Base-by-base conservation (phyloP, 2,113 vertebrate genomes). In the Crotalus tigris region DNA sequence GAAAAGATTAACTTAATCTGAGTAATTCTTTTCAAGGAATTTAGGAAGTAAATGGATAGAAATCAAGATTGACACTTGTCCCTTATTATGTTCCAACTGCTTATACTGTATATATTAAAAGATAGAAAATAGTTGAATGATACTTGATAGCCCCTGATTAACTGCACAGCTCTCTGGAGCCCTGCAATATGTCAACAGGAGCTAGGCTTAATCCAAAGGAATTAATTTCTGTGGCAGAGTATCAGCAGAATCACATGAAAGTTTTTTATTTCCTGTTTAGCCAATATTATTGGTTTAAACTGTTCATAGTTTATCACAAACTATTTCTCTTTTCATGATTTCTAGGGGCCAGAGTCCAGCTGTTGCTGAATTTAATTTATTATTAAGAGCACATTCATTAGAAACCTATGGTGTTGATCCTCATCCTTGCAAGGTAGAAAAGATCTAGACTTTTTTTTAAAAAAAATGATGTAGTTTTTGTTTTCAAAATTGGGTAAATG, bases 391-490 rank as follows among this genome's bases (percentile, higher is more conserved):
- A 93, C 98, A 99, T 96, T 98, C 97, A 93, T 97, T 99, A 94
- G 99, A 99, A 97, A 99, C 99, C 0, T 99, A 99, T 0, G 99
- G 99, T 49, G 99, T 99, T 29, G 99, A 99, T 97, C 99, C 99
- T 88, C 99, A 99, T 94, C 99, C 99, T 3, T 99, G 99, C 98
- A 99, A 99, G 99, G 99, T 99, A 98, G 97, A 7, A 1, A 81
- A 33, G 8, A 1, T 19, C 15, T 5, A n/a, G 0, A 13, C 1
- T 17, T 53, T 26, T 61, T 15, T 7, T 46, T 46, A 5, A 46
- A 5, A 8, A 85, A 12, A 51, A 51, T 51, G 49, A 44, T 8
- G 15, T 55, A 13, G 23, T 88, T n/a, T n/a, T 53, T 33, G n/a
- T 44, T 55, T 23, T 57, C 33, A 89, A 7, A 33, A 81, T 81